Conservation (phyloP, 2,888 invertebrate genomes). For the Drosophila hamatofila region DNA sequence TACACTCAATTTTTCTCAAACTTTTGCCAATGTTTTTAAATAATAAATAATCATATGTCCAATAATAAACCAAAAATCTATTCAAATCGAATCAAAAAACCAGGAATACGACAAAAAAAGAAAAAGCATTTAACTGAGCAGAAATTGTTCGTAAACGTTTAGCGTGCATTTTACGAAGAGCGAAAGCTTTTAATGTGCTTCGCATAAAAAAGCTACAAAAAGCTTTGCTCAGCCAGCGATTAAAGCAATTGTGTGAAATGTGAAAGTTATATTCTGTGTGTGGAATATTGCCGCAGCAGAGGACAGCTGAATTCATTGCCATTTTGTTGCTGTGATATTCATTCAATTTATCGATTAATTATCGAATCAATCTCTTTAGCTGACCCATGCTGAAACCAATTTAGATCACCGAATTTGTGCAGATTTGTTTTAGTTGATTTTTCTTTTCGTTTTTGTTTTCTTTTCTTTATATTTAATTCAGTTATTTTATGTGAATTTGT, state of each 20-base stretch:
- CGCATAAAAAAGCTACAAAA: conserved; percentile 34
- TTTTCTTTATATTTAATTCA: conserved; percentile 12
- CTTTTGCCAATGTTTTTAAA: conserved; percentile 42
- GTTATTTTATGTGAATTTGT: conserved; percentile 17
- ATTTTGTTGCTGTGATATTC: background rate
- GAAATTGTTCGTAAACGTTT: conserved; percentile 23
- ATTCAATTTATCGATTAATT: background rate
- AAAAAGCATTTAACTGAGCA: conserved; percentile 20
- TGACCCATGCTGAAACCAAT: conserved; percentile 34
- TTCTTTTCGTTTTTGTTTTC: background rate
- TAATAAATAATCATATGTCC: conserved; percentile 16
- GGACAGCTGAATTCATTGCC: conserved; percentile 8
- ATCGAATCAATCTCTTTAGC: conserved; percentile 2
- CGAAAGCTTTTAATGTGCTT: conserved; percentile 44
- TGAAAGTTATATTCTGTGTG: conserved; percentile 17
- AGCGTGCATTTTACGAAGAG: conserved; percentile 29
- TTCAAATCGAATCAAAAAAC: conserved; percentile 24
- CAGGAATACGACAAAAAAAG: conserved; percentile 8
- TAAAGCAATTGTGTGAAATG: conserved; percentile 14
- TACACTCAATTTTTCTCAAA: conserved; percentile 20
- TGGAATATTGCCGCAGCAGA: conserved; percentile 14
- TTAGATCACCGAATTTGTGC: conserved; percentile 22
- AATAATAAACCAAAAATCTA: conserved; percentile 31
- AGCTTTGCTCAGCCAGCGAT: conserved; percentile 43
- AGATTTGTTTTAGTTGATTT: conserved; percentile 12